Evolutionary conservation across 2,888 invertebrate genomes (phyloP), one percentile per base, ranked within the genome.

Genomic region (Macaria notata): DNA sequence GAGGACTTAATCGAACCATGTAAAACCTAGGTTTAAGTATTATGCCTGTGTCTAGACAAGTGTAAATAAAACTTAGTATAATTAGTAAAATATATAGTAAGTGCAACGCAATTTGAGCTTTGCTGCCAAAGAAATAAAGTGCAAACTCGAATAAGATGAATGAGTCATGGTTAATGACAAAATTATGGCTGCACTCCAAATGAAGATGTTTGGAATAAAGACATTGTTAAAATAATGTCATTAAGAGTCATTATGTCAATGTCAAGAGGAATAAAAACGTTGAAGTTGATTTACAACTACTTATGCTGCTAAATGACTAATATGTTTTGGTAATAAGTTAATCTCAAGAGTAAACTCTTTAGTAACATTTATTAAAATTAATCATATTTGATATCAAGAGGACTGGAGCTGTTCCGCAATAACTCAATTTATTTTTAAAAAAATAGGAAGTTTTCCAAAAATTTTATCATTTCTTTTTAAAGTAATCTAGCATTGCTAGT

Each of bases 141-240:
- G 9, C 9, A 31, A 4, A 38, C 29, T 58, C 5, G 4, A 3
- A 43, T n/a, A 4, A 19, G 47, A 31, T 31, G 7, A 31, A 46
- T 46, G 38, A 42, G 29, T 49, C 53, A 29, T 39, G 42, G 43
- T 39, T 53, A 46, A 36, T 45, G 45, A 45, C 33, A 41, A 30
- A 51, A 41, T 49, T 47, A 48, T 49, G 45, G 49, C 49, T 44
- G 19, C 36, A 46, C 54, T 54, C 31, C 46, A 54, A 56, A 56
- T 43, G 33, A 50, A 59, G 58, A 59, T 59, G 58, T 41, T 49
- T 54, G 36, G 49, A 47, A 59, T 51, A 59, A 54, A 54, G 54
- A 59, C 54, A 59, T 59, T 48, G 50, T 54, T 54, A 50, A 54
- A 48, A 59, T 51, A 48, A 31, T 50, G 47, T 41, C 54, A 41